These are phyloP conservation scores for Sternotherus odoratus DNA, from an alignment of 2,797 vertebrate genomes.

Conservation along the genomic window DNA sequence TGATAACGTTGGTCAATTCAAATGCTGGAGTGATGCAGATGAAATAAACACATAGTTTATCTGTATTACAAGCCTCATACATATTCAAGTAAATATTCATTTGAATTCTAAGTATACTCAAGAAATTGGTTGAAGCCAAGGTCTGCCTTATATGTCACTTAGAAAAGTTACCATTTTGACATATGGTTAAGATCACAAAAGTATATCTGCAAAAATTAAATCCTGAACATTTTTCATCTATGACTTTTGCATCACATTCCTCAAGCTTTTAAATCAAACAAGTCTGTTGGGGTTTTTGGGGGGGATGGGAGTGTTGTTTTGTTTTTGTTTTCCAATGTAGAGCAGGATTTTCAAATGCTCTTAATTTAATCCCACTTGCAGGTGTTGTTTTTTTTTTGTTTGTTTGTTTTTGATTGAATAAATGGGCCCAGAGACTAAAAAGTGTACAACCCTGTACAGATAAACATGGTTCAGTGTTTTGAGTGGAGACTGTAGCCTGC, in stretches of 20 bases:
- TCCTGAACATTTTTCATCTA: conserved; percentile 4
- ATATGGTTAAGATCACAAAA: conserved; percentile 65
- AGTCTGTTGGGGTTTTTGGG: too few species aligned
- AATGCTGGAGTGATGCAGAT: background rate
- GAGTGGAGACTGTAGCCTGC: background rate
- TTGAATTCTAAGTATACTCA: conserved; percentile 58
- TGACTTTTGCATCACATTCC: background rate
- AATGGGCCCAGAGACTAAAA: too few species aligned
- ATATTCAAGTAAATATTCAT: conserved; percentile 55
- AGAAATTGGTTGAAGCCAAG: conserved; percentile 46
- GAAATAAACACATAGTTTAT: background rate
- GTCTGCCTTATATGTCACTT: conserved; percentile 34
- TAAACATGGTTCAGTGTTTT: background rate
- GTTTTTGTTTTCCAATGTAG: background rate
- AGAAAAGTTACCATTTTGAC: conserved; percentile 51
- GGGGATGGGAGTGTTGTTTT: too few species aligned
- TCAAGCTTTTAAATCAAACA: background rate
- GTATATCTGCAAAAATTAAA: conserved; percentile 30
- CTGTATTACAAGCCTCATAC: background rate
- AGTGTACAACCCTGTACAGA: background rate
- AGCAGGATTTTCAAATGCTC: background rate
- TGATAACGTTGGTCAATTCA: background rate
- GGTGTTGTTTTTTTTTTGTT: too few species aligned
- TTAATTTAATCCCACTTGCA: background rate
- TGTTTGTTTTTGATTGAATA: too few species aligned